These are phyloP conservation scores for Taenaris catops DNA, from an alignment of 2,888 invertebrate genomes.

Conservation along the genomic window DNA sequence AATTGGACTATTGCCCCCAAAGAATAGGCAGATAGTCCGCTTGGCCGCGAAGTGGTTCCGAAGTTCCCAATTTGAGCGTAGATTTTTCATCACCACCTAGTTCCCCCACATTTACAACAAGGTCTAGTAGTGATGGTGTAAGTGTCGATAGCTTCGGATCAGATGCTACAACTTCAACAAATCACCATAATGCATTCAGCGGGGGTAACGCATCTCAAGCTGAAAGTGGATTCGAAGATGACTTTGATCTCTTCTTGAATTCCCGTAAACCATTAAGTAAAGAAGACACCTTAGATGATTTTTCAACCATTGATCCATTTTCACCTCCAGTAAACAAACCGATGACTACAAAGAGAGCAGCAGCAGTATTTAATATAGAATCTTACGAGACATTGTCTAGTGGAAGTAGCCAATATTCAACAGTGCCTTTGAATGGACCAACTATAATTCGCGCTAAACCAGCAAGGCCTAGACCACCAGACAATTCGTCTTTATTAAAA, in stretches of 20 bases:
- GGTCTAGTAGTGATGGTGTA: slow-evolving; percentile 87
- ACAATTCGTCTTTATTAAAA: slow-evolving; percentile 61
- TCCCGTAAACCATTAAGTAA: slow-evolving; percentile 56
- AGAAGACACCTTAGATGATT: slow-evolving; percentile 73
- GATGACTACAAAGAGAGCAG: slow-evolving; percentile 67
- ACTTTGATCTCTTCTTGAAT: slow-evolving; percentile 84
- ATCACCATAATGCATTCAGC: slow-evolving; percentile 72
- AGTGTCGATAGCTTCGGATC: slow-evolving; percentile 89
- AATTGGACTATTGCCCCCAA: too few species aligned
- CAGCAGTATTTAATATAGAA: slow-evolving; percentile 82
- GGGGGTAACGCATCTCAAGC: slow-evolving; percentile 85
- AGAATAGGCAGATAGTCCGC: too few species aligned
- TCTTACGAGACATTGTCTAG: slow-evolving; percentile 82
- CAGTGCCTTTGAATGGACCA: slow-evolving; percentile 77
- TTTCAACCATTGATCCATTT: slow-evolving; percentile 77
- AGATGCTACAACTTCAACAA: slow-evolving; percentile 81
- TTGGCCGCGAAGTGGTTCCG: too few species aligned
- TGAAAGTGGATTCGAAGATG: slow-evolving; percentile 91
- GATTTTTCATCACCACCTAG: slow-evolving; percentile 86
- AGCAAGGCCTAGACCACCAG: slow-evolving; percentile 76
- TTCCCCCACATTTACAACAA: slow-evolving; percentile 86
- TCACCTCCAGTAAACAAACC: slow-evolving; percentile 63
- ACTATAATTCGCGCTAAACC: slow-evolving; percentile 88
- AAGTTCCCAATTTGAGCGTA: slow-evolving; percentile 75
- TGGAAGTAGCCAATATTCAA: slow-evolving; percentile 50